A percentile compares a stretch with the other conserved stretches of the same genome.
Evolutionary conservation across 1,140 invertebrate genomes (phyloP).

Genomic region (Muscidifurax raptorellus): DNA sequence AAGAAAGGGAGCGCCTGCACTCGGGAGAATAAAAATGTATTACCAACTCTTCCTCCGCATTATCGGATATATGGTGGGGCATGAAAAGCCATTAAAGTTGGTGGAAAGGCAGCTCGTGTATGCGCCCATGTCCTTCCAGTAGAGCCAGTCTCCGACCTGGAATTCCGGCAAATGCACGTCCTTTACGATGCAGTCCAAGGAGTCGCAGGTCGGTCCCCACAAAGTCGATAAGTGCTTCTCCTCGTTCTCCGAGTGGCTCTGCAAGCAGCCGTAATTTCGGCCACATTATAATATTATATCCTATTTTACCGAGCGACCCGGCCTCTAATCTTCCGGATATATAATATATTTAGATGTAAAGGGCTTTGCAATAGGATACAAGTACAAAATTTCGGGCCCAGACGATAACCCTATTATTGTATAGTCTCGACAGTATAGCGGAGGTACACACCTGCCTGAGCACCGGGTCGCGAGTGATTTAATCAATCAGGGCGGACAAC

Average conservation of each 20-base stretch:
- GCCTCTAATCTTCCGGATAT: too few relatives aligned
- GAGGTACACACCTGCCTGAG: too few relatives aligned
- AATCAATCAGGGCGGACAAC: too few relatives aligned
- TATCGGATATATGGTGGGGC: slow-evolving; percentile 71
- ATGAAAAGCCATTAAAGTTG: slow-evolving; percentile 78
- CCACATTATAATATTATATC: not conserved
- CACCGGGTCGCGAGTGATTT: too few relatives aligned
- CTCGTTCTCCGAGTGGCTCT: slow-evolving; percentile 43
- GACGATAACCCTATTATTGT: too few relatives aligned
- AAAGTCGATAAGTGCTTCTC: slow-evolving; percentile 70
- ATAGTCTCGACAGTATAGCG: too few relatives aligned
- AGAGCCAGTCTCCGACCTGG: slow-evolving; percentile 77
- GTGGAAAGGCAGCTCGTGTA: slow-evolving; percentile 77
- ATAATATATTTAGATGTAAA: too few relatives aligned
- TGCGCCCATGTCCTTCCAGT: slow-evolving; percentile 79
- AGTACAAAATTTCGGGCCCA: too few relatives aligned
- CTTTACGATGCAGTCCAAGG: slow-evolving; percentile 78
- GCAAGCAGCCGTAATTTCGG: not conserved
- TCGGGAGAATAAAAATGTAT: not conserved
- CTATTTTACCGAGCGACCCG: too few relatives aligned
- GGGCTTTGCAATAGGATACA: too few relatives aligned
- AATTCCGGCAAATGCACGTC: slow-evolving; percentile 74
- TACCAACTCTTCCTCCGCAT: slow-evolving; percentile 62
- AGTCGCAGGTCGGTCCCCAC: slow-evolving; percentile 84
- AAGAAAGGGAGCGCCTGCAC: too few relatives aligned